Evolutionary conservation across 2,113 vertebrate species (phyloP), one percentile per base, ranked within the genome.

Genomic region (Gallinago jamesoni): DNA sequence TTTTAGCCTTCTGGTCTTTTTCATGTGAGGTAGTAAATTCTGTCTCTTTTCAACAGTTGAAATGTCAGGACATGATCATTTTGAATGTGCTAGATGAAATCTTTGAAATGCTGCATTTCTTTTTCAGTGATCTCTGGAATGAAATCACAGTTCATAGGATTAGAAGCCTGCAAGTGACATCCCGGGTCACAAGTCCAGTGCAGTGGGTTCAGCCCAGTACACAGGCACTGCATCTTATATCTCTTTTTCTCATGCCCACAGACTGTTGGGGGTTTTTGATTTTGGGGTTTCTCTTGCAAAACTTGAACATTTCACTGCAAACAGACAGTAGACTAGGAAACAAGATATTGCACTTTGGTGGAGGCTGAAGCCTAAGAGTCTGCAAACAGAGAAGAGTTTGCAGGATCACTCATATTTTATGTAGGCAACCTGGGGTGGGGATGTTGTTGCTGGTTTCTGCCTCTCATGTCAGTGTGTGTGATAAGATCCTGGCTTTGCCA

Each of bases 1-100:
- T 70, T 86, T 86, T 50, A 87, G 59, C 43, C 64, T 90, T 90
- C 84, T 94, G 89, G 84, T 78, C 73, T 96, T 81, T 92, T 94
- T 96, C 93, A 87, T 52, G 64, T 18, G 50, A 78, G 33, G 56
- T 78, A 94, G 89, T 92, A 92, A 95, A 86, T 95, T 75, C 64
- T 92, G 89, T 43, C 56, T 94, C 68, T 90, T 94, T 84, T 89
- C 87, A 91, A 84, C 80, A 91, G 68, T 7, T 84, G 41, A 93
- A 81, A 90, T 84, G 80, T 90, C 91, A 92, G 52, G 69, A 92
- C 53, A 43, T 1, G 5, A 77, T 67, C n/a, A 43, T 86, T 92
- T 85, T 91, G n/a, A 68, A 75, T 89, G 60, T 63, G 69, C 55
- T 55, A 93, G 68, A 89, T 89, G 73, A 94, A 92, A 92, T 75